Evolutionary conservation across 2,113 vertebrate species (phyloP).

Genomic region (Nesogale talazaci): DNA sequence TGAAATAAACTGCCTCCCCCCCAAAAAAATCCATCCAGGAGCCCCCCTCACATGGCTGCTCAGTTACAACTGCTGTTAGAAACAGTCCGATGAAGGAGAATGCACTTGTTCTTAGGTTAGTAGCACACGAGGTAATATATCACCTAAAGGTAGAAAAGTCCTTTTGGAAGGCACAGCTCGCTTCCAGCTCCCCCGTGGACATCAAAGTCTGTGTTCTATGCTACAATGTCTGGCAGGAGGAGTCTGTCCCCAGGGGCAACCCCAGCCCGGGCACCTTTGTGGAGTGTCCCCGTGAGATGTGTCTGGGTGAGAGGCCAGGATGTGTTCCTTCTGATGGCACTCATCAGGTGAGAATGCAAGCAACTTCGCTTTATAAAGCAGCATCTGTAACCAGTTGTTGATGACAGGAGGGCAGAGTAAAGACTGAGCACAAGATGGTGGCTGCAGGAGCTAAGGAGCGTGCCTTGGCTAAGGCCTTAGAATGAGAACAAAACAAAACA

Average conservation of each 20-base stretch:
- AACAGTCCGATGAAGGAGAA: conserved; percentile 16
- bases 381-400: background rate
- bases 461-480: background rate
- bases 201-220: background rate
- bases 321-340: background rate
- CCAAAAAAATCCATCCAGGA: background rate
- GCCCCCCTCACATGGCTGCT: background rate
- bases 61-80: background rate
- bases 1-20: too few relatives aligned
- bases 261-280: background rate
- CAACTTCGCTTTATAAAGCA: background rate
- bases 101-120: conserved; percentile 1
- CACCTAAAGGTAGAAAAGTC: conserved; percentile 33
- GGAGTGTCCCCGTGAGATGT: background rate
- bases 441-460: background rate
- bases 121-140: background rate
- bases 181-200: background rate
- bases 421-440: background rate
- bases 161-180: conserved; percentile 57
- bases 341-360: background rate
- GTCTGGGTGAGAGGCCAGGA: background rate
- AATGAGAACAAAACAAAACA: background rate
- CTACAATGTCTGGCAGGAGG: background rate
- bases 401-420: background rate
- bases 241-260: background rate